These are phyloP conservation scores for Ochropleura leucogaster DNA, from an alignment of 2,888 invertebrate species.

Conservation along the genomic window DNA sequence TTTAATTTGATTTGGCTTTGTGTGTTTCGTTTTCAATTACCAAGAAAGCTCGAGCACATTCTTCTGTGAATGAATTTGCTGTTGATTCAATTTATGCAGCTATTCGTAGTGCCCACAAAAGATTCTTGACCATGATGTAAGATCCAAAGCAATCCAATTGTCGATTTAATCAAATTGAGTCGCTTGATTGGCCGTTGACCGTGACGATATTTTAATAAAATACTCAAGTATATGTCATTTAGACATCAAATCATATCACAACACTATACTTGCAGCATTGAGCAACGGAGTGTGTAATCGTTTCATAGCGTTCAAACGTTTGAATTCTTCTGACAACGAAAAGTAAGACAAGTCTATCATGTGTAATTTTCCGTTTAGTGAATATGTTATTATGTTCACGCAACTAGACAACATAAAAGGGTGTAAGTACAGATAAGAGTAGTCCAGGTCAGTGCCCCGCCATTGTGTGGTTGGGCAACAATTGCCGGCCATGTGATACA, in stretches of 20 bases:
- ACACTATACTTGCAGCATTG: conserved; percentile 19
- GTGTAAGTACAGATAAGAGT: conserved; percentile 61
- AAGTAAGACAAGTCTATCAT: conserved; percentile 51
- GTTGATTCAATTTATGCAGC: conserved; percentile 14
- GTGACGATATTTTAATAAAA: conserved; percentile 17
- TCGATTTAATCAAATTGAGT: conserved; percentile 13
- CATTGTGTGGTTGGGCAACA: conserved; percentile 74
- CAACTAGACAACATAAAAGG: conserved; percentile 57
- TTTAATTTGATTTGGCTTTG: conserved; percentile 44
- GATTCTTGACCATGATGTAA: conserved; percentile 19
- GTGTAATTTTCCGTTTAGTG: conserved; percentile 49
- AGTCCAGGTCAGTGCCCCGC: conserved; percentile 76
- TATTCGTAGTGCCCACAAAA: conserved; percentile 16
- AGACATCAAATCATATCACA: conserved; percentile 26
- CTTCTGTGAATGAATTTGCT: conserved; percentile 17
- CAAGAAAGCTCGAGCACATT: conserved; percentile 18
- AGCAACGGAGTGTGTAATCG: conserved; percentile 30
- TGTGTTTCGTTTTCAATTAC: conserved; percentile 41
- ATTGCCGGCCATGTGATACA: conserved; percentile 68
- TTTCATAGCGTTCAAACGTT: conserved; percentile 4
- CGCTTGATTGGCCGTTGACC: conserved; percentile 19
- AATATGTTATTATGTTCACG: conserved; percentile 56
- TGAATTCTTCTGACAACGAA: conserved; percentile 15
- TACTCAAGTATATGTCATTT: conserved; percentile 35
- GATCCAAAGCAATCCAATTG: background rate